These are phyloP conservation scores for Caenorhabditis auriculariae DNA, from an alignment of 2,888 invertebrate genomes.

Conservation along the genomic window DNA sequence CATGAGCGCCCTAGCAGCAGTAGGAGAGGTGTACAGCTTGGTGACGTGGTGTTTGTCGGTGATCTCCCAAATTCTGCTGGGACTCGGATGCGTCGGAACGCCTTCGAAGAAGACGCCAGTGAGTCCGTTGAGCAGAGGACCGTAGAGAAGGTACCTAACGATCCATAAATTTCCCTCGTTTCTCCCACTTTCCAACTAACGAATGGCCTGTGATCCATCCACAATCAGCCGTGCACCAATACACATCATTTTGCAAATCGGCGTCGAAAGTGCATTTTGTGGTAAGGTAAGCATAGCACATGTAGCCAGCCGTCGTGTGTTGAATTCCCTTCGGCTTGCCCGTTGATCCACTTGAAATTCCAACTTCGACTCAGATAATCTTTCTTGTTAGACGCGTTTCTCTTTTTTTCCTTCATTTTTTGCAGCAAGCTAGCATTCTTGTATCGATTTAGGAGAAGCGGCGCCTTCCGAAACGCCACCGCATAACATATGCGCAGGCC, in stretches of 20 bases:
- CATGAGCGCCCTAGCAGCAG: constrained; percentile 92
- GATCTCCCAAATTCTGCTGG: constrained; percentile 89
- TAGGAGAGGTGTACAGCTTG: constrained; percentile 98
- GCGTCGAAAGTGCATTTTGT: constrained; percentile 84
- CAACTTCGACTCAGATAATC: not conserved
- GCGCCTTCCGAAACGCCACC: not conserved
- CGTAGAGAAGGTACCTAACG: constrained; percentile 76
- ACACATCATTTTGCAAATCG: constrained; percentile 66
- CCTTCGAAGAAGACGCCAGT: constrained; percentile 91
- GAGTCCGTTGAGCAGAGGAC: constrained; percentile 88
- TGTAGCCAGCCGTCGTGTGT: constrained; percentile 89
- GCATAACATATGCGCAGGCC: no score
- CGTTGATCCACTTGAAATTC: constrained; percentile 77
- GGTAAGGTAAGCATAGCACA: constrained; percentile 84
- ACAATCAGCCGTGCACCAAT: constrained; percentile 91
- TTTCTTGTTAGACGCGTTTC: not conserved
- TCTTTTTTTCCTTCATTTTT: constrained; percentile 1
- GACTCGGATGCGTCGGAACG: constrained; percentile 89
- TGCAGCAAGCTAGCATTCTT: not conserved
- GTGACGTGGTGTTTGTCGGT: constrained; percentile 83
- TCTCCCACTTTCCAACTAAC: no score
- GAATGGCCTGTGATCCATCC: constrained; percentile 75
- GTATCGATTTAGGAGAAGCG: no score
- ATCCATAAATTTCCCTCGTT: no score
- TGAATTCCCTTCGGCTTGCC: constrained; percentile 97